A percentile compares a stretch with the other conserved stretches of the same genome.
Evolutionary conservation across 35 echinoderm and acorn worm species (phyloP).

Genomic region (Amphiura filiformis): DNA sequence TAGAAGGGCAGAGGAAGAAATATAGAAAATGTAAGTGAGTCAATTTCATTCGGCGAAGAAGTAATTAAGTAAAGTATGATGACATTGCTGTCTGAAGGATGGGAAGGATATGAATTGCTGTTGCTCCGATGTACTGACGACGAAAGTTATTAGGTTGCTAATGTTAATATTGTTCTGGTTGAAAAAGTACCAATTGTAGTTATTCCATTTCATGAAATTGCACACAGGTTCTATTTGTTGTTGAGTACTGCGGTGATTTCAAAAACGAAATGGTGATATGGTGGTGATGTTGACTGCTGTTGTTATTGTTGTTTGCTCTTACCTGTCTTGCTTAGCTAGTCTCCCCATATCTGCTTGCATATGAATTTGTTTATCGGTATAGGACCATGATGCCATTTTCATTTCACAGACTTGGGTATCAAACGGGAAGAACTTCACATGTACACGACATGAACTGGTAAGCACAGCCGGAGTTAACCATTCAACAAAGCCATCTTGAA

Average conservation of each 20-base stretch:
- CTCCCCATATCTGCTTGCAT: not conserved
- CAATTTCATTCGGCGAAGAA: no score
- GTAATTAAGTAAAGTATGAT: no score
- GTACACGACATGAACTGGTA: not conserved
- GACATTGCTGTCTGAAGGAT: no score
- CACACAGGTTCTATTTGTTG: no score
- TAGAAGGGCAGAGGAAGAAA: no score
- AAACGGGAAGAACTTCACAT: not conserved
- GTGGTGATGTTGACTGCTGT: not conserved
- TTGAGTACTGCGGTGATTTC: not conserved
- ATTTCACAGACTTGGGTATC: slow-evolving; percentile 3
- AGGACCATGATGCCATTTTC: not conserved
- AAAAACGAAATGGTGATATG: not conserved
- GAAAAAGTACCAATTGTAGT: not conserved
- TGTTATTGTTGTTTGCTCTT: not conserved
- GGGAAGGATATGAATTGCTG: no score
- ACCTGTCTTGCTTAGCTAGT: not conserved
- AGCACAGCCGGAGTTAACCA: slow-evolving; percentile 1
- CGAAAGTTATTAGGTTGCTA: not conserved
- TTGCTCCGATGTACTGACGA: no score
- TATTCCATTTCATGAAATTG: not conserved
- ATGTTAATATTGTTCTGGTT: not conserved
- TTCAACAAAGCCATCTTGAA: not conserved
- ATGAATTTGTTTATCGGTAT: not conserved
- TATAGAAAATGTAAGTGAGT: no score